These are phyloP conservation scores for Saccopteryx bilineata DNA, from an alignment of 2,113 vertebrate species.

Conservation along the genomic window DNA sequence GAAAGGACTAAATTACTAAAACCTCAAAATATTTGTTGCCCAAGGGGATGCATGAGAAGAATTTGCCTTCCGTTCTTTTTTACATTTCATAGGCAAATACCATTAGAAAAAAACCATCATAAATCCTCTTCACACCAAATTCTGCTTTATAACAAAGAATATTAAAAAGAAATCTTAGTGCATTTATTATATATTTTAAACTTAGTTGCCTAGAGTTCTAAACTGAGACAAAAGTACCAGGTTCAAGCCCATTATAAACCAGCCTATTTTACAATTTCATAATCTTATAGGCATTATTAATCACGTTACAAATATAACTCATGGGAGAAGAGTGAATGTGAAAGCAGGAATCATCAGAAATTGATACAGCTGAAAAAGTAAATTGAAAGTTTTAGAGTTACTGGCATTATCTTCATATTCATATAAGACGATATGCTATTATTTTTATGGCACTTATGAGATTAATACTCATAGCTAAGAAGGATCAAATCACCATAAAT, in stretches of 20 bases:
- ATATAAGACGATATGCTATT: constrained; percentile 11
- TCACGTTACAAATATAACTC: constrained; percentile 36
- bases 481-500: background rate
- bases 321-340: background rate
- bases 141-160: constrained; percentile 30
- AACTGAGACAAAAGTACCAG: constrained; percentile 21
- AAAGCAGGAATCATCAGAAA: constrained; percentile 54
- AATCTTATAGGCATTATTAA: constrained; percentile 37
- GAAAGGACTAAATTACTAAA: background rate
- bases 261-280: constrained; percentile 36
- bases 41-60: background rate
- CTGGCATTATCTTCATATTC: constrained; percentile 3
- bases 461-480: constrained; percentile 17
- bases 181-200: constrained; percentile 53
- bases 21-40: constrained; percentile 16
- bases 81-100: constrained; percentile 47
- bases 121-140: constrained; percentile 53
- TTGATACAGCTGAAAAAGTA: constrained; percentile 55
- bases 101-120: constrained; percentile 19
- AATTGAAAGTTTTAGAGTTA: constrained; percentile 30
- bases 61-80: background rate
- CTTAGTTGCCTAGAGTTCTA: constrained; percentile 51
- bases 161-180: constrained; percentile 23
- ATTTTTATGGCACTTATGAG: constrained; percentile 59
- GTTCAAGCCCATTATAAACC: constrained; percentile 29